A percentile compares a stretch with the other conserved stretches of the same genome.
These are phyloP conservation scores for Babyrousa celebensis DNA, from an alignment of 2,797 vertebrate genomes.

Conservation along the genomic window DNA sequence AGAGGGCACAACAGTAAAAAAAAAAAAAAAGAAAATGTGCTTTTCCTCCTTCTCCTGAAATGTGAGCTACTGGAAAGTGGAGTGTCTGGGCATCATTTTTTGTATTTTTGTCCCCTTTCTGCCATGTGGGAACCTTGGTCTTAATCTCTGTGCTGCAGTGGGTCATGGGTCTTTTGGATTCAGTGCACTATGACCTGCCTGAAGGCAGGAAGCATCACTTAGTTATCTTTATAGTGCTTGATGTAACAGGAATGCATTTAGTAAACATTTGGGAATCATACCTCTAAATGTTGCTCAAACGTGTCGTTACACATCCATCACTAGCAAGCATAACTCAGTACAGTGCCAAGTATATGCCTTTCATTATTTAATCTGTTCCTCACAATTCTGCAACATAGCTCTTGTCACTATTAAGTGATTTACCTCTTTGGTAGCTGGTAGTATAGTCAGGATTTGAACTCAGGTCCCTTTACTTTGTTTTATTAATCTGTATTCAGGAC, in stretches of 20 bases:
- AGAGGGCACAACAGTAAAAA: not conserved
- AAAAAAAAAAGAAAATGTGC: not conserved
- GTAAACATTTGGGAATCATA: constrained; percentile 67
- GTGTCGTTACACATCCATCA: constrained; percentile 23
- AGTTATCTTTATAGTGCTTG: constrained; percentile 1
- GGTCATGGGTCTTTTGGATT: not conserved
- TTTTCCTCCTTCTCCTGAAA: not conserved
- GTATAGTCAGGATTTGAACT: constrained; percentile 40
- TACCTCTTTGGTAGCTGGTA: not conserved
- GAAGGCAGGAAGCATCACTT: not conserved
- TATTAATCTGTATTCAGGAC: not conserved
- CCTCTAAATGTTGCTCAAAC: constrained; percentile 59
- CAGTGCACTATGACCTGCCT: not conserved
- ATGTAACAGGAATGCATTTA: constrained; percentile 6
- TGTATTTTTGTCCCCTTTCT: not conserved
- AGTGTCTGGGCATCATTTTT: not conserved
- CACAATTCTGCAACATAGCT: not conserved
- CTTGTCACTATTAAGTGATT: not conserved
- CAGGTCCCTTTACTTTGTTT: not conserved
- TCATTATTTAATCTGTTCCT: not conserved
- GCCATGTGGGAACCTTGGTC: not conserved
- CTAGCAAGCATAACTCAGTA: not conserved
- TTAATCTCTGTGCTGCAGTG: constrained; percentile 32
- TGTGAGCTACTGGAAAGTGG: not conserved
- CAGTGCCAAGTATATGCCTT: not conserved